Conservation (phyloP, 2,888 invertebrate species). For the Hyalella azteca region DNA sequence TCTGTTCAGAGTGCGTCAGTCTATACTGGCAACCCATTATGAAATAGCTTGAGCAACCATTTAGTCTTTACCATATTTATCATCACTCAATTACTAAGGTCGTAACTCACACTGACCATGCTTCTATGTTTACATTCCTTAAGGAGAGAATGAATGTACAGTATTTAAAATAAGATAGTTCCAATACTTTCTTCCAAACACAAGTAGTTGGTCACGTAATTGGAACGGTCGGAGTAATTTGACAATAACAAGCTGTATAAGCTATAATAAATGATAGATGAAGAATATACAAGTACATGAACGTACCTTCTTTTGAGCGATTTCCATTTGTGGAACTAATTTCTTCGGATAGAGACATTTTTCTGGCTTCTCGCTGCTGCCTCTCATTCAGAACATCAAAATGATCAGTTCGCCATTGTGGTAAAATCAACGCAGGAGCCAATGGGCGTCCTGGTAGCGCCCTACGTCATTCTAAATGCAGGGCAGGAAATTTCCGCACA, state of each 20-base stretch:
- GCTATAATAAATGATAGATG: too few species aligned
- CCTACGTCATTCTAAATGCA: not conserved
- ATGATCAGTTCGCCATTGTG: constrained; percentile 24
- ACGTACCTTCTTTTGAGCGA: not conserved
- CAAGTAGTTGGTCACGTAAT: not conserved
- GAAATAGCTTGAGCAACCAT: too few species aligned
- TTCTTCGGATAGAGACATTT: not conserved
- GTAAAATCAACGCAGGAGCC: not conserved
- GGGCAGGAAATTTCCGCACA: constrained; percentile 1
- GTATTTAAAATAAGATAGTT: constrained; percentile 15
- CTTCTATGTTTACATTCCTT: not conserved
- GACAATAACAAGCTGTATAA: too few species aligned
- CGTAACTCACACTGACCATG: too few species aligned
- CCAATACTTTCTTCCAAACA: constrained; percentile 3
- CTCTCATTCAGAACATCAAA: constrained; percentile 1
- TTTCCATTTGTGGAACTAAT: not conserved
- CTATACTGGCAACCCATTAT: too few species aligned
- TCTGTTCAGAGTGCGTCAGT: too few species aligned
- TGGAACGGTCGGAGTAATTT: constrained; percentile 11
- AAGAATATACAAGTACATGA: not conserved
- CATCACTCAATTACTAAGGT: too few species aligned
- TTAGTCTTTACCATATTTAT: too few species aligned
- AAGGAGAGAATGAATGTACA: constrained; percentile 14
- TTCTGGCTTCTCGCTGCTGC: not conserved
- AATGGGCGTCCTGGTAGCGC: not conserved